Evolutionary conservation across 2,888 invertebrate genomes (phyloP), one percentile per base, ranked within the genome.

Genomic region (Pelosia muscerda): DNA sequence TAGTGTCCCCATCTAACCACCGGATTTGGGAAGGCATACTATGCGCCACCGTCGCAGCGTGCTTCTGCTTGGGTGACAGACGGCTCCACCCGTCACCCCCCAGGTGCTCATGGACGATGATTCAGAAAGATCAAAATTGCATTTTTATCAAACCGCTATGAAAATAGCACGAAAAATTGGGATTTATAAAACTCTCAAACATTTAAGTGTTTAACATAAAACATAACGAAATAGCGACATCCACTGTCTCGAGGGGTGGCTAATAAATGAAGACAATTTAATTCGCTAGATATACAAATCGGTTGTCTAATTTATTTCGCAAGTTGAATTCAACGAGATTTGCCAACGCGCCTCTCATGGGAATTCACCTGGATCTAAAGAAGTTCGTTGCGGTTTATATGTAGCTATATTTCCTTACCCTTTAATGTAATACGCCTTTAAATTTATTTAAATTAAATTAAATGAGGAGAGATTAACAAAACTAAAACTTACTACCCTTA

Each of bases 211-310:
- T 65, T 65, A 38, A 65, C 62, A 65, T 70, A 58, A 66, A 70
- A 66, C 56, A 66, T 63, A 63, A 63, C 63, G 56, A 66, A 70
- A 77, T 81, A 81, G 78, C 81, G 75, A 78, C 78, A 76, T 74
- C 68, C 75, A 76, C 77, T 42, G 65, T 73, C 79, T 78, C 72
- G 63, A 71, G 81, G 81, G 80, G 72, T 74, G 77, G 76, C 82
- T 88, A 87, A 90, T 89, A 90, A 91, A 91, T 91, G 89, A 88
- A 85, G 88, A 90, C 90, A 90, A 89, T 89, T 89, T 90, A 90
- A 91, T 91, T 88, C 84, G 75, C 79, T 74, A 76, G 85, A 85
- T 82, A 86, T 87, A 90, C 89, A 90, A 91, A 91, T 91, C 82
- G 88, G 84, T 83, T 83, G 86, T 84, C 86, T 88, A 88, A 91